phyloP scores from a whole-genome alignment of 2,797 vertebrate species.

The Enteromius treurensis region DNA sequence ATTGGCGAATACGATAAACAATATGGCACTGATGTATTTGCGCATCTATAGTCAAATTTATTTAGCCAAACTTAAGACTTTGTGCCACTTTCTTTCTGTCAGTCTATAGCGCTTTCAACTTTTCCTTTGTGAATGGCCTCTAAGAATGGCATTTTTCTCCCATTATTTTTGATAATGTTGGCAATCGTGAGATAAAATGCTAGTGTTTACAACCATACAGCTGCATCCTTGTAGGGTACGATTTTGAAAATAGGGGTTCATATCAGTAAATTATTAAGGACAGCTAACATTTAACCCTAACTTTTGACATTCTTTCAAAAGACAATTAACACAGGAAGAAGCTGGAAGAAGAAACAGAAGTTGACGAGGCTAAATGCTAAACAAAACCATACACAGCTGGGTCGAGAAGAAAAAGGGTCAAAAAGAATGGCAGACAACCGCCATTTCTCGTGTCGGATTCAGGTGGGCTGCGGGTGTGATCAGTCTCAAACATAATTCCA shows the following conservation, averaged over 20 bases:
- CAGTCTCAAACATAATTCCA: constrained; percentile 64
- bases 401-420: constrained; percentile 30
- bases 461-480: constrained; percentile 20
- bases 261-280: neutral
- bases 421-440: constrained; percentile 55
- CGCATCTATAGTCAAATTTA: neutral
- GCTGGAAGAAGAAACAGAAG: neutral
- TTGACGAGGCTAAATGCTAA: constrained; percentile 16
- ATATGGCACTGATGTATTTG: neutral
- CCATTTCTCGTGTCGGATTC: constrained; percentile 63
- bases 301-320: constrained; percentile 7
- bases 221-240: no score
- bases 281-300: neutral
- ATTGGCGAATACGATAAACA: neutral
- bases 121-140: neutral
- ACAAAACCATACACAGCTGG: constrained; percentile 9
- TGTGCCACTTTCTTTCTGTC: neutral
- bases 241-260: neutral
- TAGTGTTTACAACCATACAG: neutral
- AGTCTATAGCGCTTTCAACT: neutral
- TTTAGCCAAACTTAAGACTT: neutral
- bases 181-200: neutral
- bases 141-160: neutral
- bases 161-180: neutral
- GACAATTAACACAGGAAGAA: neutral